Conservation (phyloP, 2,888 invertebrate genomes). For the Protodeltote pygarga region DNA sequence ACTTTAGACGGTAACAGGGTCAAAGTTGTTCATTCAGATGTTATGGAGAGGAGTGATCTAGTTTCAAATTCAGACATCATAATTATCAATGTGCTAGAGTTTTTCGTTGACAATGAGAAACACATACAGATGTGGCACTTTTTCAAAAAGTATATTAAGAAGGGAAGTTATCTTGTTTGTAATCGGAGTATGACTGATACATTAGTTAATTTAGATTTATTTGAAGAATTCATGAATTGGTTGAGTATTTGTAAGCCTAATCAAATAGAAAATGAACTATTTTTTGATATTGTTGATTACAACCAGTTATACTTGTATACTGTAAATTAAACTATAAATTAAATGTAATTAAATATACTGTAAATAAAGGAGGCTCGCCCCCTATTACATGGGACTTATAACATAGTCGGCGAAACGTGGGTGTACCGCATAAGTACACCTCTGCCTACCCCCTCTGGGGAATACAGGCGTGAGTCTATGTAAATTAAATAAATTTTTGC, state of each 20-base stretch:
- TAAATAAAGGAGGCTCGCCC: too few relatives aligned
- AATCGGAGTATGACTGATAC: slow-evolving; percentile 87
- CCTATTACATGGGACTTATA: too few relatives aligned
- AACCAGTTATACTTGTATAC: slow-evolving; percentile 75
- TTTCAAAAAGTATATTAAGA: slow-evolving; percentile 82
- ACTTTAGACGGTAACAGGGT: slow-evolving; percentile 81
- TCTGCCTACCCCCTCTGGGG: too few relatives aligned
- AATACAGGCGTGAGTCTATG: too few relatives aligned
- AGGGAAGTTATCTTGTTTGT: slow-evolving; percentile 87
- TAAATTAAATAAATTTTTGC: too few relatives aligned
- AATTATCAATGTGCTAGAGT: slow-evolving; percentile 90
- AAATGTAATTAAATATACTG: not conserved
- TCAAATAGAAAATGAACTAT: slow-evolving; percentile 78
- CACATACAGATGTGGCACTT: slow-evolving; percentile 89
- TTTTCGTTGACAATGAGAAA: slow-evolving; percentile 87
- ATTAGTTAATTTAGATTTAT: slow-evolving; percentile 76
- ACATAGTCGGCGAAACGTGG: too few relatives aligned
- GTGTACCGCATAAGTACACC: too few relatives aligned
- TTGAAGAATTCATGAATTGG: slow-evolving; percentile 82
- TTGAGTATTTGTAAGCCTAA: slow-evolving; percentile 73
- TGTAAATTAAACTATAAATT: slow-evolving; percentile 71
- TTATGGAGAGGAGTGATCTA: slow-evolving; percentile 84
- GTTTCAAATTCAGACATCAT: slow-evolving; percentile 87
- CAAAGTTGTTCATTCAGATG: slow-evolving; percentile 86
- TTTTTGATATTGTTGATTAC: slow-evolving; percentile 75